A percentile compares a stretch with the other conserved stretches of the same genome.
phyloP scores from a whole-genome alignment of 2,888 invertebrate genomes.

The Agonum fuliginosum region DNA sequence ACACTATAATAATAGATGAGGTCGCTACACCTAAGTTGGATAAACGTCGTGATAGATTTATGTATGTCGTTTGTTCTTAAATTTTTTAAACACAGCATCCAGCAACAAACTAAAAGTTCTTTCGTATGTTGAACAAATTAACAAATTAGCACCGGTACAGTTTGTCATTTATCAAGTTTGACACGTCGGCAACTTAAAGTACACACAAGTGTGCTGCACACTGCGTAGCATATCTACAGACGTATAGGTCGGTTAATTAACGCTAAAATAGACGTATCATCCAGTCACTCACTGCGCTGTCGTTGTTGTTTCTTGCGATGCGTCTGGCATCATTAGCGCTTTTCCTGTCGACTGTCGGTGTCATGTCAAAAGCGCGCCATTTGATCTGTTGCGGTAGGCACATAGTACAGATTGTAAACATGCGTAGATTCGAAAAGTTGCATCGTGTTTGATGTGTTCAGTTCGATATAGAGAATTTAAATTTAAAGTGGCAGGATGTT shows the following conservation, averaged over 20 bases:
- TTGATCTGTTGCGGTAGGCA: constrained; percentile 13
- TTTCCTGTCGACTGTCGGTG: constrained; percentile 24
- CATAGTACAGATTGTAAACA: background rate
- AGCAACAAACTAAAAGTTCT: background rate
- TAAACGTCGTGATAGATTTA: no score
- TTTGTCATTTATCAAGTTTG: constrained; percentile 46
- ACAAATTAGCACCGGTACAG: constrained; percentile 37
- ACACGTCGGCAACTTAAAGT: constrained; percentile 23
- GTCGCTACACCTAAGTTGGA: no score
- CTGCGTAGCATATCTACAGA: no score
- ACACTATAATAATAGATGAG: no score
- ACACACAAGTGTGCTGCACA: background rate
- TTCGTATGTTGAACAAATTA: constrained; percentile 33
- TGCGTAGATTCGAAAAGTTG: background rate
- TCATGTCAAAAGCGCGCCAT: background rate
- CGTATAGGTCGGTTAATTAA: constrained; percentile 42
- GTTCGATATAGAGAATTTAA: no score
- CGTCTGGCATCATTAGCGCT: constrained; percentile 38
- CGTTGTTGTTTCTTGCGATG: constrained; percentile 2
- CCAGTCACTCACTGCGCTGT: constrained; percentile 17
- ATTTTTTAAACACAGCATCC: no score
- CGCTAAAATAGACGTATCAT: constrained; percentile 46
- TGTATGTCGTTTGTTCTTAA: no score
- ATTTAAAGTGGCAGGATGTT: constrained; percentile 14
- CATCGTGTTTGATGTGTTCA: constrained; percentile 13